Evolutionary conservation across 2,113 vertebrate genomes (phyloP).

Genomic region (Origma solitaria): DNA sequence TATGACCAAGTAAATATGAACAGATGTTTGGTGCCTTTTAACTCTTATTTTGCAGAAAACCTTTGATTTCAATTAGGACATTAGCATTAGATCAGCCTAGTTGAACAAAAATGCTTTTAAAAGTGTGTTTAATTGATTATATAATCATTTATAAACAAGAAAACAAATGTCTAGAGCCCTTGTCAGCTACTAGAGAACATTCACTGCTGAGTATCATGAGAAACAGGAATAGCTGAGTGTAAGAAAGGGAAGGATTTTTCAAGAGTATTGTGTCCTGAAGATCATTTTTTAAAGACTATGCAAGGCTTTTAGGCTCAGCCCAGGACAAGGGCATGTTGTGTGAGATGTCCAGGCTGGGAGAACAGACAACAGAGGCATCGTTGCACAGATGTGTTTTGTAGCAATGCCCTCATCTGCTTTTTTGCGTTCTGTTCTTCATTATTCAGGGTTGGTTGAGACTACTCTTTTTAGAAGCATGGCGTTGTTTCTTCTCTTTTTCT

Average conservation of each 20-base stretch:
- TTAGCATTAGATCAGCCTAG: not conserved
- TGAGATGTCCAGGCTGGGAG: not conserved
- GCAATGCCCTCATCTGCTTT: not conserved
- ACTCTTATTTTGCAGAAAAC: not conserved
- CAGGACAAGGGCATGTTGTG: not conserved
- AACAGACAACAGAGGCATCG: not conserved
- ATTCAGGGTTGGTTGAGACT: not conserved
- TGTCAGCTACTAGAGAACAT: not conserved
- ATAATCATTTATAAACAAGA: not conserved
- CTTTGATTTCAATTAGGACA: not conserved
- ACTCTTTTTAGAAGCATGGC: not conserved
- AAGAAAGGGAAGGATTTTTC: not conserved
- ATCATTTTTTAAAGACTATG: not conserved
- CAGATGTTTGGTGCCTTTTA: slow-evolving; percentile 2
- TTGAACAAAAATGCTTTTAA: not conserved
- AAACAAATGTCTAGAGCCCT: not conserved
- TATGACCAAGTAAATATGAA: slow-evolving; percentile 21
- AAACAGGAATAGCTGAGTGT: not conserved
- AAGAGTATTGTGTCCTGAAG: not conserved
- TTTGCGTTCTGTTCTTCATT: not conserved
- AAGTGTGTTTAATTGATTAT: not conserved
- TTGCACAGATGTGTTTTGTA: not conserved
- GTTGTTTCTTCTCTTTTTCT: not conserved
- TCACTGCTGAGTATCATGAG: not conserved
- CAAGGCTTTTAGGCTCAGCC: not conserved